Evolutionary conservation across 2,113 vertebrate genomes (phyloP).

Genomic region (Ancistrus triradiatus): DNA sequence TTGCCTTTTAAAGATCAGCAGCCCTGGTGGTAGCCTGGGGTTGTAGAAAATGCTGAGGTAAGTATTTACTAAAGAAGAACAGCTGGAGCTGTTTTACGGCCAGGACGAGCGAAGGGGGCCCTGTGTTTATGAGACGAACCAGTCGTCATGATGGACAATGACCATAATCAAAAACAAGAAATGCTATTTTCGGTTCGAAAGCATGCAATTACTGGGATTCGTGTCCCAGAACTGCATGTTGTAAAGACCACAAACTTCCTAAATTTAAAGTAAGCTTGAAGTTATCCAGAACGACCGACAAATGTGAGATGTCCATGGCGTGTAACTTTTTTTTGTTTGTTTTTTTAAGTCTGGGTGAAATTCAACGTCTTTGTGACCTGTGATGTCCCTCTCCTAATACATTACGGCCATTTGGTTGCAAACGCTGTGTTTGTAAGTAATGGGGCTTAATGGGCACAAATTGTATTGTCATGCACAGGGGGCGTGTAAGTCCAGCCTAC

Average conservation of each 20-base stretch:
- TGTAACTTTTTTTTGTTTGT: too few species aligned
- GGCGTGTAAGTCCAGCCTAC: slow-evolving; percentile 11
- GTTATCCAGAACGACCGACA: neutral
- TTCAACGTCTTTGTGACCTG: neutral
- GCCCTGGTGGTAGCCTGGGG: slow-evolving; percentile 41
- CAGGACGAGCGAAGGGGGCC: slow-evolving; percentile 19
- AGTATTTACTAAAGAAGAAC: slow-evolving; percentile 50
- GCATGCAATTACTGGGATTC: slow-evolving; percentile 8
- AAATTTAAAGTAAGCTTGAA: neutral
- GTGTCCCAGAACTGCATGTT: neutral
- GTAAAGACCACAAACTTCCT: neutral
- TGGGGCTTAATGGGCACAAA: neutral
- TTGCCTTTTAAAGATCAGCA: too few species aligned
- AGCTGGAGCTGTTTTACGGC: slow-evolving; percentile 50
- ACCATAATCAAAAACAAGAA: slow-evolving; percentile 35
- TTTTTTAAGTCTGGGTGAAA: neutral
- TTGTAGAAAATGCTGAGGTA: slow-evolving; percentile 57
- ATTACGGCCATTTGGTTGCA: slow-evolving; percentile 18
- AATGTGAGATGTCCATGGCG: neutral
- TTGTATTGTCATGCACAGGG: slow-evolving; percentile 28
- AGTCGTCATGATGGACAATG: neutral
- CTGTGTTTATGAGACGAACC: slow-evolving; percentile 36
- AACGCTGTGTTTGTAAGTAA: slow-evolving; percentile 27
- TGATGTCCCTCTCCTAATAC: slow-evolving; percentile 9
- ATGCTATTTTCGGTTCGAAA: slow-evolving; percentile 40